These are phyloP conservation scores for Zygaena filipendulae DNA, from an alignment of 2,888 invertebrate species.

Conservation along the genomic window DNA sequence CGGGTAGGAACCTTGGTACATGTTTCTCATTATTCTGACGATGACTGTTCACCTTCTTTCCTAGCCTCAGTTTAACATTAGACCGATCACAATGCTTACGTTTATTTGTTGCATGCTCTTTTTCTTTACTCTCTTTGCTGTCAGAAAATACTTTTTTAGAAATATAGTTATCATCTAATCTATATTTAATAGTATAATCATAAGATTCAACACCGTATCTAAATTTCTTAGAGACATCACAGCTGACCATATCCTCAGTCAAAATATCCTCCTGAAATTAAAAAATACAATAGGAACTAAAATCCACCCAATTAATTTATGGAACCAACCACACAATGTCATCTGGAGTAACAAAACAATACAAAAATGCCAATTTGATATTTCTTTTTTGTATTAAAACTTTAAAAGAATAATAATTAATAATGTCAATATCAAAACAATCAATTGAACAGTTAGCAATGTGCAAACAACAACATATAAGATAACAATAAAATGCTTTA, in stretches of 20 bases:
- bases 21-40: constrained; percentile 61
- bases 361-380: too few relatives aligned
- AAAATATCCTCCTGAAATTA: constrained; percentile 79
- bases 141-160: constrained; percentile 44
- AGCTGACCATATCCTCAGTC: constrained; percentile 80
- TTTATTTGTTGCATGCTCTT: constrained; percentile 55
- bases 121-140: constrained; percentile 25
- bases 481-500: too few relatives aligned
- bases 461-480: too few relatives aligned
- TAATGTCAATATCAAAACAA: too few relatives aligned
- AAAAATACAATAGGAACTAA: too few relatives aligned
- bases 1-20: constrained; percentile 65
- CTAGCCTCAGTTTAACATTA: constrained; percentile 67
- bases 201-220: constrained; percentile 81
- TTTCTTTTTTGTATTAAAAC: too few relatives aligned
- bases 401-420: too few relatives aligned
- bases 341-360: background rate
- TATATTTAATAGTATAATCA: constrained; percentile 74
- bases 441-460: too few relatives aligned
- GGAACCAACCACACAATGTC: too few relatives aligned
- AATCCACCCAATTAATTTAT: background rate
- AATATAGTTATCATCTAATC: constrained; percentile 62
- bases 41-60: constrained; percentile 52
- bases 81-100: constrained; percentile 68
- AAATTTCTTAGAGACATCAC: constrained; percentile 77